A percentile compares a stretch with the other conserved stretches of the same genome.
These are phyloP conservation scores for Sylvilagus floridanus DNA, from an alignment of 2,797 vertebrate genomes.

Conservation along the genomic window DNA sequence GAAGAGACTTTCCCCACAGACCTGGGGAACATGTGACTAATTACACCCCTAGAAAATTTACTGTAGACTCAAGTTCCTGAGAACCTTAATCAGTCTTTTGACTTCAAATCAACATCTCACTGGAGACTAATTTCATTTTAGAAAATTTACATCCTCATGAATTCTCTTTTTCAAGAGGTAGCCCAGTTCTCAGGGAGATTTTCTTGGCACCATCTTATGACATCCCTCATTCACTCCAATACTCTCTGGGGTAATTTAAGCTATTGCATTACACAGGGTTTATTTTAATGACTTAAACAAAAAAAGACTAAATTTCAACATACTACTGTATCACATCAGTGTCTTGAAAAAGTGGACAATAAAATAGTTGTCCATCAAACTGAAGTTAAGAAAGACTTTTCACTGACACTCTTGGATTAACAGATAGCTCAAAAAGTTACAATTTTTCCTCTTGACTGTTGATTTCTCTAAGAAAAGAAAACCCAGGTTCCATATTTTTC, in stretches of 20 bases:
- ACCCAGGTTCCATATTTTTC: background rate
- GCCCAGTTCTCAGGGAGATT: constrained; percentile 27
- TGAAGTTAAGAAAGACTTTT: background rate
- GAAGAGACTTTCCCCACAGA: constrained; percentile 77
- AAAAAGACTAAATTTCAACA: constrained; percentile 31
- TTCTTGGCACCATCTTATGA: background rate
- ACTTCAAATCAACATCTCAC: constrained; percentile 16
- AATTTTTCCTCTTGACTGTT: background rate
- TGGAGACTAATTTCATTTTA: background rate
- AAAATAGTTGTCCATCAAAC: constrained; percentile 6
- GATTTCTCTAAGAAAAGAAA: no score
- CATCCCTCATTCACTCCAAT: background rate
- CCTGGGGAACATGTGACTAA: constrained; percentile 70
- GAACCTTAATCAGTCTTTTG: constrained; percentile 57
- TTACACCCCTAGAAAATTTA: constrained; percentile 60
- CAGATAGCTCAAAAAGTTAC: background rate
- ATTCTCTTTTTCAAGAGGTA: background rate
- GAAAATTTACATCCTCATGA: constrained; percentile 33
- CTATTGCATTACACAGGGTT: background rate
- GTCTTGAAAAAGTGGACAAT: background rate
- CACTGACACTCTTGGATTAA: background rate
- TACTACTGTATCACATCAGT: background rate
- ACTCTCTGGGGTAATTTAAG: constrained; percentile 1
- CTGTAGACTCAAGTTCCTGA: constrained; percentile 61
- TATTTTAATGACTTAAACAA: constrained; percentile 54